Base-by-base conservation (phyloP, 1,140 invertebrate species). In the Manduca sexta region DNA sequence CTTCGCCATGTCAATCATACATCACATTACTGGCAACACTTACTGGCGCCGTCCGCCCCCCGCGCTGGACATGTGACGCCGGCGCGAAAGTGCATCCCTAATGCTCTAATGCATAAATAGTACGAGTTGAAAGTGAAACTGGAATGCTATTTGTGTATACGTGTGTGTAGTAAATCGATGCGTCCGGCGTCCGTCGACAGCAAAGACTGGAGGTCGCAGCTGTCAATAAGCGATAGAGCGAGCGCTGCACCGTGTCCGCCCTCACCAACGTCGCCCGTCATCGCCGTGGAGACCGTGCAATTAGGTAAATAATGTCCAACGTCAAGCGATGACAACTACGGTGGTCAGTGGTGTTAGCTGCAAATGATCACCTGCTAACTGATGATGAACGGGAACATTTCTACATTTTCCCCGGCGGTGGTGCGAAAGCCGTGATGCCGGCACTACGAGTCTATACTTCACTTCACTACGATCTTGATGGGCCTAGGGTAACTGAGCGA, bases 351-450 rank as follows among this genome's bases (percentile, higher is more conserved):
- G 21, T 26, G 21, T 26, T 26, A 26, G 21, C 21, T 26, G 21
- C 21, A 52, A 69, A 67, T 63, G 57, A 63, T 79, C 75, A 82
- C 81, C 81, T 84, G 78, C 75, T 70, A 81, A 64, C 61, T 74
- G 68, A 82, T 70, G 75, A 82, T 77, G 58, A 69, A 78, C 55
- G 76, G 61, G 64, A 84, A 84, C 81, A 84, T 84, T 45, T 70
- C 78, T 74, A 79, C 72, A 71, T 75, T 60, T 50, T 68, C 59
- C 37, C 47, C 39, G 38, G 51, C 11, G 40, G 34, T 26, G 39
- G 37, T 54, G 45, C 42, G 44, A 34, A 47, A 45, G 40, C 50
- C 38, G 48, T 33, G 43, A 50, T 45, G 56, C 13, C 15, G 11
- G 14, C 11, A 8, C 11, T 11, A 17, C 38, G 8, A 40, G 17